phyloP scores from a whole-genome alignment of 1,140 invertebrate genomes.

The Lordiphosa clarofinis region DNA sequence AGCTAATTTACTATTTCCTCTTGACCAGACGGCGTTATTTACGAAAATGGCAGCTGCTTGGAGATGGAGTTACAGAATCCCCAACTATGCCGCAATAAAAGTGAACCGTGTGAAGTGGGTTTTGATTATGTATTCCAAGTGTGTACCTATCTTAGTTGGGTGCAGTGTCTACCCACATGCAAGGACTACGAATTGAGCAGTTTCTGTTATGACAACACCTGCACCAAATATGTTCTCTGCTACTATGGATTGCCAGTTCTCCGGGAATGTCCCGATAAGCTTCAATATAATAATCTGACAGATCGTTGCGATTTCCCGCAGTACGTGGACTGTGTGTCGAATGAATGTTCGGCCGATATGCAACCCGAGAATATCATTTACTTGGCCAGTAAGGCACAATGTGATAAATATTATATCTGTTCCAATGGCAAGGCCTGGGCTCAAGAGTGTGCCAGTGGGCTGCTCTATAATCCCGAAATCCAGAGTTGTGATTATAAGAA shows the following conservation, averaged over 20 bases:
- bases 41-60: slow-evolving; percentile 12
- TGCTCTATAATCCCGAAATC: slow-evolving; percentile 45
- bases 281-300: slow-evolving; percentile 53
- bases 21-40: background rate
- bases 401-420: slow-evolving; percentile 64
- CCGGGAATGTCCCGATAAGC: slow-evolving; percentile 40
- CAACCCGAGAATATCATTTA: slow-evolving; percentile 53
- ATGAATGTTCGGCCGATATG: slow-evolving; percentile 37
- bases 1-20: background rate
- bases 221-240: slow-evolving; percentile 56
- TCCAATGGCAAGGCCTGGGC: slow-evolving; percentile 46
- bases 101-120: slow-evolving; percentile 3
- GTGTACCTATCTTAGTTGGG: background rate
- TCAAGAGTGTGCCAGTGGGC: slow-evolving; percentile 49
- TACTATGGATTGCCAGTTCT: slow-evolving; percentile 44
- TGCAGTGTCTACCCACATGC: slow-evolving; percentile 34
- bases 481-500: slow-evolving; percentile 51
- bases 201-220: slow-evolving; percentile 62
- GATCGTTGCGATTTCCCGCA: slow-evolving; percentile 61
- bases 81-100: background rate
- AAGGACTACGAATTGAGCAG: slow-evolving; percentile 14
- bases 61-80: slow-evolving; percentile 1
- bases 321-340: slow-evolving; percentile 60
- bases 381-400: slow-evolving; percentile 55
- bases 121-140: slow-evolving; percentile 41